Percentiles rank a stretch among this genome's conserved stretches.
Conservation (phyloP, 1,140 invertebrate species). For the Phenacoccus solenopsis region DNA sequence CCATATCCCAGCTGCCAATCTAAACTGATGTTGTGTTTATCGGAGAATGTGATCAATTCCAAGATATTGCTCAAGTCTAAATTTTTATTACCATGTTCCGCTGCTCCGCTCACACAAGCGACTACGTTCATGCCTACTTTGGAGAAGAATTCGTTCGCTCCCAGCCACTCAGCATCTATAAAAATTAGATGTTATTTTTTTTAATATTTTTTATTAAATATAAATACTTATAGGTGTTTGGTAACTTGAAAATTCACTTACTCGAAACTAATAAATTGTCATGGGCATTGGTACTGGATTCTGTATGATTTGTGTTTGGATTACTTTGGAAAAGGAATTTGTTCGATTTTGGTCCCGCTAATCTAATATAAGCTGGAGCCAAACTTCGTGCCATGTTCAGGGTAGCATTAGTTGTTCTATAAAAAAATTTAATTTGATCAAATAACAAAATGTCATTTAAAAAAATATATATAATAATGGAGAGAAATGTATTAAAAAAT, state of each 20-base stretch:
- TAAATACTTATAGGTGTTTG: no score
- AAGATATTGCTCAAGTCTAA: constrained; percentile 41
- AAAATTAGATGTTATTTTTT: background rate
- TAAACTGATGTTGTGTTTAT: constrained; percentile 39
- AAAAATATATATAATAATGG: no score
- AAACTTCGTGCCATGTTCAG: constrained; percentile 6
- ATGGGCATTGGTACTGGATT: background rate
- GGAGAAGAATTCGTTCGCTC: constrained; percentile 31
- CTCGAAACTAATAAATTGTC: background rate
- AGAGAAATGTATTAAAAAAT: no score
- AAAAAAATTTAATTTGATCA: no score
- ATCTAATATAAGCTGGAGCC: background rate
- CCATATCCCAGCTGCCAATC: constrained; percentile 53
- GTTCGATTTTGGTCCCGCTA: constrained; percentile 1
- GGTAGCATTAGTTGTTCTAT: background rate
- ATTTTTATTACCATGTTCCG: constrained; percentile 20
- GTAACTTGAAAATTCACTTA: no score
- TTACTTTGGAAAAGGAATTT: background rate
- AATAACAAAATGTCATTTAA: no score
- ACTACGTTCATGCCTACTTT: constrained; percentile 32
- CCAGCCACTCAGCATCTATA: constrained; percentile 32
- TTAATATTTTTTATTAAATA: no score
- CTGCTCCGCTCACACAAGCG: constrained; percentile 26
- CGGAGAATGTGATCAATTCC: constrained; percentile 42
- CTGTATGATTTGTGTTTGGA: background rate